Evolutionary conservation across 2,113 vertebrate genomes (phyloP).

Genomic region (Caloenas nicobarica): DNA sequence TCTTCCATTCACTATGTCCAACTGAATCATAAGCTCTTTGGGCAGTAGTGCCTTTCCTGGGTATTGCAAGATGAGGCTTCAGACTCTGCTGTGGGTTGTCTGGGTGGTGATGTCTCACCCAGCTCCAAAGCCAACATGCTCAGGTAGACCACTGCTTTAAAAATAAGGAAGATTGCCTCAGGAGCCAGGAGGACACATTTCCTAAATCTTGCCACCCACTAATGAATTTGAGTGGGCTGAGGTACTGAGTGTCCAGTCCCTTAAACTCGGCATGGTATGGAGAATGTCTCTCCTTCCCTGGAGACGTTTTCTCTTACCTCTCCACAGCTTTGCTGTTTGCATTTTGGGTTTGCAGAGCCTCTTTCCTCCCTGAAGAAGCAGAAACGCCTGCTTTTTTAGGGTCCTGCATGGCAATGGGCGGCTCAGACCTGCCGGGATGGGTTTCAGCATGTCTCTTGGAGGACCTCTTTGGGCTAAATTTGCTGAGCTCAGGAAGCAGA

Average conservation of each 20-base stretch:
- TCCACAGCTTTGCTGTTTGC: neutral
- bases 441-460: neutral
- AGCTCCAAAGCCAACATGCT: neutral
- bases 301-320: neutral
- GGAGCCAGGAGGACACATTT: neutral
- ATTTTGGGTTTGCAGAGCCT: neutral
- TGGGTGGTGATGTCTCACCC: neutral
- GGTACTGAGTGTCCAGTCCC: neutral
- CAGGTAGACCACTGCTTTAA: neutral
- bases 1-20: accelerated
- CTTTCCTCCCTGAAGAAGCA: neutral
- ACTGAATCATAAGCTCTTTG: neutral
- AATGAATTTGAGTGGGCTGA: neutral
- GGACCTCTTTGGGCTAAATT: neutral
- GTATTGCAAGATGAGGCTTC: neutral
- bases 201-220: accelerated
- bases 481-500: neutral
- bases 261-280: accelerated
- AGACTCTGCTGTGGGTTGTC: neutral
- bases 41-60: neutral
- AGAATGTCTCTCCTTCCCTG: neutral
- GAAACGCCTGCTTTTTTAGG: neutral
- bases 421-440: neutral
- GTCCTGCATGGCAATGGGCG: neutral
- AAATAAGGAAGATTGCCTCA: neutral